Evolutionary conservation across 2,888 invertebrate genomes (phyloP).

Genomic region (Calliphora vomitoria): DNA sequence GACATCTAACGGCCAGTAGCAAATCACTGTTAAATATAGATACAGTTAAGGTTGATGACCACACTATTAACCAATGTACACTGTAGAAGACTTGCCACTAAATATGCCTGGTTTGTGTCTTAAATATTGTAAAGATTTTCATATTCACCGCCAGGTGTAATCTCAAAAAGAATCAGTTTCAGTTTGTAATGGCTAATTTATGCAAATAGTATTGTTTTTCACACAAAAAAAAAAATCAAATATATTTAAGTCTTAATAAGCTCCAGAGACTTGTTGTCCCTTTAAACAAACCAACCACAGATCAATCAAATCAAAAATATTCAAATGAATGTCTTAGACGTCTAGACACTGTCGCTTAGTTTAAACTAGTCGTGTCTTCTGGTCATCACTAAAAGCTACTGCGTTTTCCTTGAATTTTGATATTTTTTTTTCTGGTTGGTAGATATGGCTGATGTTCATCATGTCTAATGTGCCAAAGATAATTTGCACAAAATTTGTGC

Average conservation of each 20-base stretch:
- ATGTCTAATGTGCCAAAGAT: slow-evolving; percentile 62
- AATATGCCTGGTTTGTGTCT: neutral
- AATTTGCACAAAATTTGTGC: slow-evolving; percentile 73
- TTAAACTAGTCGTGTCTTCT: slow-evolving; percentile 21
- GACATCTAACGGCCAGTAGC: neutral
- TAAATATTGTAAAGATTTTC: neutral
- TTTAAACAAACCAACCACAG: slow-evolving; percentile 46
- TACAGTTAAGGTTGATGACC: neutral
- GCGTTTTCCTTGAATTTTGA: slow-evolving; percentile 17
- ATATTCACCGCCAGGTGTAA: neutral
- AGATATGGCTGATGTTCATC: slow-evolving; percentile 22
- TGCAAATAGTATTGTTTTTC: neutral
- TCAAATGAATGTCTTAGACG: slow-evolving; percentile 71
- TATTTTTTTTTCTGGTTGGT: slow-evolving; percentile 16
- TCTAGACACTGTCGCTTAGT: slow-evolving; percentile 71
- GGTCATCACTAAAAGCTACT: slow-evolving; percentile 60
- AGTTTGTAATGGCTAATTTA: neutral
- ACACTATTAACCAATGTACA: neutral
- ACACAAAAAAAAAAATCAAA: neutral
- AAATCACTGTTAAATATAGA: neutral
- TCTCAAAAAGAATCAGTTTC: neutral
- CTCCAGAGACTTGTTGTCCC: neutral
- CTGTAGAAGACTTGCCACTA: neutral
- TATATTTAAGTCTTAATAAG: neutral
- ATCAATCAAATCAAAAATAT: slow-evolving; percentile 56